Evolutionary conservation across 2,113 vertebrate species (phyloP).

Genomic region (Stigmatopora nigra): DNA sequence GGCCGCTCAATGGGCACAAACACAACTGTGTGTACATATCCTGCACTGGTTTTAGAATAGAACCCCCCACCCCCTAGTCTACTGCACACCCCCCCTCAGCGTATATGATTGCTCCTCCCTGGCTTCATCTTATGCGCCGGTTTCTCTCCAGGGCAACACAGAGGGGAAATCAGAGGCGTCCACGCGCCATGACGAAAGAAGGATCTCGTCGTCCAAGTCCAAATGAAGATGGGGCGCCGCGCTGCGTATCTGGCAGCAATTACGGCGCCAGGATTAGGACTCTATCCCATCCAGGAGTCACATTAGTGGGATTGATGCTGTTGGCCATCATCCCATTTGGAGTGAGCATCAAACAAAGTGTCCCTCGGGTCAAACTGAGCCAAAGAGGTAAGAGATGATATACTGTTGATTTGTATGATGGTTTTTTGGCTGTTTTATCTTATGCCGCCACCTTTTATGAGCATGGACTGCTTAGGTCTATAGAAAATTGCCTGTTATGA

Average conservation of each 20-base stretch:
- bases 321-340: conserved; percentile 67
- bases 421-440: neutral
- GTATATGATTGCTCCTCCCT: conserved; percentile 50
- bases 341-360: conserved; percentile 78
- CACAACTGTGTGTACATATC: conserved; percentile 38
- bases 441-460: neutral
- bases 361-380: conserved; percentile 85
- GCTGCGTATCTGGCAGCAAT: conserved; percentile 42
- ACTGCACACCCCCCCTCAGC: conserved; percentile 14
- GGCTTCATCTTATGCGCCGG: conserved; percentile 36
- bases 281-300: conserved; percentile 51
- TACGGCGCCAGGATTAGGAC: conserved; percentile 41
- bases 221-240: conserved; percentile 17
- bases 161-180: conserved; percentile 38
- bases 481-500: conserved; percentile 1
- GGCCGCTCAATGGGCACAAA: conserved; percentile 43
- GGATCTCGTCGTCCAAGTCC: conserved; percentile 21
- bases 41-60: conserved; percentile 33
- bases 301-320: conserved; percentile 68
- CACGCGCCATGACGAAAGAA: conserved; percentile 50
- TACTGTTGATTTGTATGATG: conserved; percentile 3
- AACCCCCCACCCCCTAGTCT: conserved; percentile 16
- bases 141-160: conserved; percentile 50
- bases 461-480: neutral
- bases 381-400: conserved; percentile 80